phyloP scores from a whole-genome alignment of 2,113 vertebrate genomes.

The Empidonax traillii region DNA sequence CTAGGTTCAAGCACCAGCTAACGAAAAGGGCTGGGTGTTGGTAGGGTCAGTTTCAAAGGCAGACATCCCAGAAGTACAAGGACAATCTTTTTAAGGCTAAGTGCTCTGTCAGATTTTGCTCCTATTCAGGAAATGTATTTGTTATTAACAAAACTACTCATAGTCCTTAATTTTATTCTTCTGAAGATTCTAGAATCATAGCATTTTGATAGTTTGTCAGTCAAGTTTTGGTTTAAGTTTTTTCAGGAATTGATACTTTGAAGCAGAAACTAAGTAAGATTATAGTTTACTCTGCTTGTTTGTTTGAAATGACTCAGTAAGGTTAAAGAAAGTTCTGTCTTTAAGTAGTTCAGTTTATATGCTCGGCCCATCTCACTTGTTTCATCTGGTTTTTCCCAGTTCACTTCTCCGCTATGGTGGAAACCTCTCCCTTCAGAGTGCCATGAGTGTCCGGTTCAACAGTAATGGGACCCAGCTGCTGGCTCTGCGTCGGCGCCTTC shows the following conservation, averaged over 20 bases:
- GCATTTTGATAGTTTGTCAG: not conserved
- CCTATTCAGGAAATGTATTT: not conserved
- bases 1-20: not conserved
- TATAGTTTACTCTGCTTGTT: not conserved
- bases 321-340: not conserved
- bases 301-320: not conserved
- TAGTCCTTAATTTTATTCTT: not conserved
- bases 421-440: slow-evolving; percentile 94
- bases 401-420: slow-evolving; percentile 94
- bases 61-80: not conserved
- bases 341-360: not conserved
- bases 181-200: not conserved
- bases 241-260: not conserved
- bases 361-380: not conserved
- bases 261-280: not conserved
- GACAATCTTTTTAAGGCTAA: not conserved
- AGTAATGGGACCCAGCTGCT: slow-evolving; percentile 94
- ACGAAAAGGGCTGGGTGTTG: not conserved
- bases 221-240: not conserved
- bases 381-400: slow-evolving; percentile 66
- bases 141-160: not conserved
- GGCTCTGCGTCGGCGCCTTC: slow-evolving; percentile 90
- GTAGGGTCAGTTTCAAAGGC: not conserved
- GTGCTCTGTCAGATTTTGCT: not conserved
- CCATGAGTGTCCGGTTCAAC: slow-evolving; percentile 98